phyloP scores from a whole-genome alignment of 2,888 invertebrate genomes.

The Drosophila demipolita region DNA sequence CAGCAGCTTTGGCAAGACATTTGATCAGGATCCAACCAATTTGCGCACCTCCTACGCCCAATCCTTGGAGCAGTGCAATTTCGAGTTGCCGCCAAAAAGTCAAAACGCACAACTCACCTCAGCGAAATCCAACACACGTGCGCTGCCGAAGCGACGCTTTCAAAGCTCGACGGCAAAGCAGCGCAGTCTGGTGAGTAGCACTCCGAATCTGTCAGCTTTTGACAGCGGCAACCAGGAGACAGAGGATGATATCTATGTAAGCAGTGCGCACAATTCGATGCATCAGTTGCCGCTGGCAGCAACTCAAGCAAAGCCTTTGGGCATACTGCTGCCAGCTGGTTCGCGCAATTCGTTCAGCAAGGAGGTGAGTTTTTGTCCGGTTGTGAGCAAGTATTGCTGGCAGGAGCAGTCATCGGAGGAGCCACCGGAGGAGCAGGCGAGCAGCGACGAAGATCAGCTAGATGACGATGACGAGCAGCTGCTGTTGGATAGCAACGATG shows the following conservation, averaged over 20 bases:
- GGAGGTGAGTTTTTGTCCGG: constrained; percentile 92
- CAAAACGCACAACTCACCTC: constrained; percentile 22
- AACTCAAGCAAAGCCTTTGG: constrained; percentile 85
- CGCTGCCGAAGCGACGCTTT: constrained; percentile 80
- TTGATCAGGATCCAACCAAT: constrained; percentile 85
- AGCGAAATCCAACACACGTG: constrained; percentile 34
- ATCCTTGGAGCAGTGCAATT: constrained; percentile 84
- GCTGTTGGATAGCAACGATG: constrained; percentile 77
- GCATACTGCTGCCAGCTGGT: constrained; percentile 81
- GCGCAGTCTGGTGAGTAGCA: constrained; percentile 85
- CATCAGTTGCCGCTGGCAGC: constrained; percentile 85
- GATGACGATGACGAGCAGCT: constrained; percentile 57
- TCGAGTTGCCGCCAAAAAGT: constrained; percentile 71
- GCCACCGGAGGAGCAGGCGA: constrained; percentile 52
- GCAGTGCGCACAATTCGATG: constrained; percentile 88
- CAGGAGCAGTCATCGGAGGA: constrained; percentile 87
- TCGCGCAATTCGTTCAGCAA: constrained; percentile 85
- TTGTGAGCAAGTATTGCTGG: constrained; percentile 93
- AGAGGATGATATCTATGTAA: constrained; percentile 86
- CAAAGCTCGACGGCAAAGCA: constrained; percentile 75
- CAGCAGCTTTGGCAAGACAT: constrained; percentile 77
- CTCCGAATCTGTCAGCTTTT: constrained; percentile 87
- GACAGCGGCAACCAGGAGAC: constrained; percentile 69
- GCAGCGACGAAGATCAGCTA: constrained; percentile 44
- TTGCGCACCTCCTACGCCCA: constrained; percentile 84